These are phyloP conservation scores for Stegostoma tigrinum DNA, from an alignment of 2,113 vertebrate species.

Conservation along the genomic window DNA sequence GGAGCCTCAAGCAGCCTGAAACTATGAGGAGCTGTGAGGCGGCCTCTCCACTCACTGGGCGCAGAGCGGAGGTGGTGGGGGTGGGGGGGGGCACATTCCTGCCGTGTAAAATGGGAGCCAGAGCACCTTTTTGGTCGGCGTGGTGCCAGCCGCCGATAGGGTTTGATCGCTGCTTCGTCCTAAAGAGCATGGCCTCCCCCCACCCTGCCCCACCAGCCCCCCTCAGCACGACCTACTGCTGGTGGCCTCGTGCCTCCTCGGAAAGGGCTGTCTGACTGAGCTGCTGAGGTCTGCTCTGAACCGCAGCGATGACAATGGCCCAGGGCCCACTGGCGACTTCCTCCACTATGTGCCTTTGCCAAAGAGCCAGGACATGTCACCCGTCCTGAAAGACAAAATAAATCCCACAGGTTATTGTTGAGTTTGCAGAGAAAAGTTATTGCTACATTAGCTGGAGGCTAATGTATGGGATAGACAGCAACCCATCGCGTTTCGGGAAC, in stretches of 20 bases:
- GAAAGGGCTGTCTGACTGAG: background rate
- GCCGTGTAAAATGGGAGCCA: background rate
- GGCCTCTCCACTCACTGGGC: background rate
- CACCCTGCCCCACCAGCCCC: background rate
- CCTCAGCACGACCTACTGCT: background rate
- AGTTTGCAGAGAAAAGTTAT: background rate
- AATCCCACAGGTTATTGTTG: background rate
- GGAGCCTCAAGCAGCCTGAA: background rate
- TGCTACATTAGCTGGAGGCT: background rate
- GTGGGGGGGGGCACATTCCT: too few relatives aligned
- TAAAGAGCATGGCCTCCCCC: background rate
- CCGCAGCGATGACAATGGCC: background rate
- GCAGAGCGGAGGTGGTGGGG: too few relatives aligned
- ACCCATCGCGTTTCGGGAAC: background rate
- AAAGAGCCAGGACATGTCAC: conserved; percentile 59
- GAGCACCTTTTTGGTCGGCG: background rate
- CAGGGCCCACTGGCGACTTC: background rate
- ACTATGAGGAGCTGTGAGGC: background rate
- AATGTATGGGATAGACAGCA: background rate
- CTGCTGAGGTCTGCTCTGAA: background rate
- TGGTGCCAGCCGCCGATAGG: background rate
- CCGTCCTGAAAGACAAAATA: conserved; percentile 47
- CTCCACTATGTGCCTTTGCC: conserved; percentile 51
- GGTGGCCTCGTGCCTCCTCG: background rate
- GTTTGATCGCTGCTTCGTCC: background rate